Conservation (phyloP, 2,888 invertebrate genomes). For the Herminia tarsipennalis region DNA sequence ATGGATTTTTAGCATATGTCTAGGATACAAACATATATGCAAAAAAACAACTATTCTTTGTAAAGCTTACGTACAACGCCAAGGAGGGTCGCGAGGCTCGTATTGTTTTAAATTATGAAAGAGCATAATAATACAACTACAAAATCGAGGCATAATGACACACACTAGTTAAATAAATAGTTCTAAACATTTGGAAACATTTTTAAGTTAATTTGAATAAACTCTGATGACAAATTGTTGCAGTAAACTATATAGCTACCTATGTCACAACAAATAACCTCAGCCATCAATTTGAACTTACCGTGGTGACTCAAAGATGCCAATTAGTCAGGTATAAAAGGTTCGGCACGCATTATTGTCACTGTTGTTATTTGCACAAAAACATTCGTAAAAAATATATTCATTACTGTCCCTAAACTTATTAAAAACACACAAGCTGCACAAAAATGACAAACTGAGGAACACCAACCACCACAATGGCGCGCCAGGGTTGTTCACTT, state of each 20-base stretch:
- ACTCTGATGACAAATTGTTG: conserved; percentile 66
- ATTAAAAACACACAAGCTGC: conserved; percentile 71
- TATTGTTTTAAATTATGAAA: conserved; percentile 34
- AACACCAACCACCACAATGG: conserved; percentile 75
- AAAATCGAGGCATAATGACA: not conserved
- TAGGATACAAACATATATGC: conserved; percentile 5
- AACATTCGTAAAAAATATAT: conserved; percentile 75
- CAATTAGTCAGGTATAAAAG: conserved; percentile 78
- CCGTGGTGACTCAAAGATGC: conserved; percentile 80
- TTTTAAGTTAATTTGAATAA: conserved; percentile 41
- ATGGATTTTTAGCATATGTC: not conserved
- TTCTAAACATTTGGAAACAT: conserved; percentile 3
- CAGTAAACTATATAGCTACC: conserved; percentile 61
- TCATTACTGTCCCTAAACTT: conserved; percentile 69
- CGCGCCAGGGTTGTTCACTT: conserved; percentile 66
- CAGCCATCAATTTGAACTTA: conserved; percentile 77
- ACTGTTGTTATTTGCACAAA: conserved; percentile 70
- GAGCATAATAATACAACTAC: conserved; percentile 15
- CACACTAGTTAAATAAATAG: conserved; percentile 8
- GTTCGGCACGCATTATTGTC: conserved; percentile 84
- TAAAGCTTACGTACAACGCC: conserved; percentile 66
- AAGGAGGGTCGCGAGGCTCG: conserved; percentile 53
- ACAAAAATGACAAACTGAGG: conserved; percentile 67
- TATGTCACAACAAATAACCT: conserved; percentile 84
- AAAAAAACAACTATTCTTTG: conserved; percentile 49